Evolutionary conservation across 2,797 vertebrate species (phyloP).

Genomic region (Micromesistius poutassou): DNA sequence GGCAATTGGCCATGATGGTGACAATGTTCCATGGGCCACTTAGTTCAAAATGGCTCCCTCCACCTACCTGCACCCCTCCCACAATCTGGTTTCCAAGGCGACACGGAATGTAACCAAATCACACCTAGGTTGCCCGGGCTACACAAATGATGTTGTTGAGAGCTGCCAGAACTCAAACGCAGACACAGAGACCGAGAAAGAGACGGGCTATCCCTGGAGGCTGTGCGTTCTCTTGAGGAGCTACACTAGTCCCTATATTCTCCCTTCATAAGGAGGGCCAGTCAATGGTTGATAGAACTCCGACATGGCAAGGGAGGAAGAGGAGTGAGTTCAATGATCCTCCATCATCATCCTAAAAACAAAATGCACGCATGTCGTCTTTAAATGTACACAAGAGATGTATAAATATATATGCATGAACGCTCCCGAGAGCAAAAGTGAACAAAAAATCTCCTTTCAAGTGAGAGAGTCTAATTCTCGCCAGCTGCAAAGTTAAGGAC

Average conservation of each 20-base stretch:
- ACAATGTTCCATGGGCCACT: constrained; percentile 43
- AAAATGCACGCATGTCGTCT: not conserved
- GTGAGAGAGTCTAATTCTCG: constrained; percentile 33
- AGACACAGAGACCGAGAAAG: not conserved
- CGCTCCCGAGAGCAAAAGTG: not conserved
- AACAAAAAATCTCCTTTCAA: constrained; percentile 23
- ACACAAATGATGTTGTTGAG: too few species aligned
- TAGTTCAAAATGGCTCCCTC: constrained; percentile 43
- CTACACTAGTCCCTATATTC: not conserved
- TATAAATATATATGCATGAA: not conserved
- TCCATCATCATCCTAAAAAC: not conserved
- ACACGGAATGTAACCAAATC: constrained; percentile 56
- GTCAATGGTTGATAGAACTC: not conserved
- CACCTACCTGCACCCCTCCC: constrained; percentile 26
- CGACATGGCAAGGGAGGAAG: not conserved
- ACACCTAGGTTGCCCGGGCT: constrained; percentile 30
- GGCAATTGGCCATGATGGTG: not conserved
- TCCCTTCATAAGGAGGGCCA: not conserved
- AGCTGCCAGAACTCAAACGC: too few species aligned
- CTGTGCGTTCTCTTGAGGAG: not conserved
- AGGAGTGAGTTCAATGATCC: not conserved
- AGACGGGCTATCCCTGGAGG: not conserved
- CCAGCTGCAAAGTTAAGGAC: constrained; percentile 40
- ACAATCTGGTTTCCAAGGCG: constrained; percentile 63
- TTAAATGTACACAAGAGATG: not conserved